phyloP scores from a whole-genome alignment of 2,888 invertebrate species.

The Empis livida region DNA sequence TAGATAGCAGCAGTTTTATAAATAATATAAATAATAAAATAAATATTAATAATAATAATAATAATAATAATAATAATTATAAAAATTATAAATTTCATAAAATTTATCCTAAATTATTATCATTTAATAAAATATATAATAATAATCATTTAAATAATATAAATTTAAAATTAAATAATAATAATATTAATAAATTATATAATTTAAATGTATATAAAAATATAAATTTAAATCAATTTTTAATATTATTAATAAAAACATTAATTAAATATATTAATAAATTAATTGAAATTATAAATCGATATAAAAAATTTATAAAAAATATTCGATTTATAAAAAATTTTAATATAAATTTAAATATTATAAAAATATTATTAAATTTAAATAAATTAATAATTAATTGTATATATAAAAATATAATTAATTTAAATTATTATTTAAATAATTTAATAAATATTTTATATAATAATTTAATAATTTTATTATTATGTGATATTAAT shows the following conservation, averaged over 20 bases:
- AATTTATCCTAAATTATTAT: not conserved
- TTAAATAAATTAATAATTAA: not conserved
- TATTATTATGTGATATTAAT: not conserved
- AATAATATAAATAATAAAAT: not conserved
- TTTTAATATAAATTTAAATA: too few relatives aligned
- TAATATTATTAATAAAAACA: too few relatives aligned
- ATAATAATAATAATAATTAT: not conserved
- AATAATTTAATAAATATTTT: not conserved
- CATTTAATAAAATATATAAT: not conserved
- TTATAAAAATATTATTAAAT: too few relatives aligned
- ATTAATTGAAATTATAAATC: too few relatives aligned
- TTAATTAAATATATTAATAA: too few relatives aligned
- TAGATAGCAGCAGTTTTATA: constrained; percentile 1
- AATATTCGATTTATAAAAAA: too few relatives aligned
- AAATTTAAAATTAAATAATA: too few relatives aligned
- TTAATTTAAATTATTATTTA: not conserved
- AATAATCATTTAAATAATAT: too few relatives aligned
- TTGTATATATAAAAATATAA: not conserved
- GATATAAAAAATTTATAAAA: too few relatives aligned
- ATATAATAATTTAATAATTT: not conserved
- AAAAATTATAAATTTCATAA: not conserved
- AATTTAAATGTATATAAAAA: not conserved
- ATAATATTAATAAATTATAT: not conserved
- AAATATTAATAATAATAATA: not conserved
- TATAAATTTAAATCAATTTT: too few relatives aligned